Evolutionary conservation across 2,113 vertebrate genomes (phyloP).

Genomic region (Synodontis membranacea): DNA sequence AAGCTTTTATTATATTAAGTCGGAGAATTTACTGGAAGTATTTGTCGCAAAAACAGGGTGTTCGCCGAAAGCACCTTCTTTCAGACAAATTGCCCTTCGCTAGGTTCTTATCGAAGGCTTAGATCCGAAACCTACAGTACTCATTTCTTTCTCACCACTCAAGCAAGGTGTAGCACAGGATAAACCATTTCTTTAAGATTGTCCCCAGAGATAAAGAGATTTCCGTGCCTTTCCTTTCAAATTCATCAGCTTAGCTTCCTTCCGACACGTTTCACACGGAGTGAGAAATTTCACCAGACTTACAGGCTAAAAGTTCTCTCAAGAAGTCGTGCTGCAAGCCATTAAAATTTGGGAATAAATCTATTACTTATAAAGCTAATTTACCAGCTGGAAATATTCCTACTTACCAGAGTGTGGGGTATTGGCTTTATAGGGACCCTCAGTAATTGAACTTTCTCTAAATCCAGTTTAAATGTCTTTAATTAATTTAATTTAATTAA

Average conservation of each 20-base stretch:
- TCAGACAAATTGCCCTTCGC: neutral
- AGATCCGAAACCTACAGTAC: neutral
- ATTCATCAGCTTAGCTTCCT: neutral
- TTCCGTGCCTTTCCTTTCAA: neutral
- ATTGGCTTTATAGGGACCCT: slow-evolving; percentile 23
- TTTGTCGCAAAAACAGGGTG: neutral
- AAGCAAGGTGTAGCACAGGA: neutral
- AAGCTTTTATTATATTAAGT: neutral
- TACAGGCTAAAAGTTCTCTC: neutral
- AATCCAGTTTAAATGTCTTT: slow-evolving; percentile 8
- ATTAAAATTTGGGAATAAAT: neutral
- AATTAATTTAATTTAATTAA: no score
- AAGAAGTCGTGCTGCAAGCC: neutral
- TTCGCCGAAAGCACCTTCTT: neutral
- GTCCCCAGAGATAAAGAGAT: slow-evolving; percentile 12
- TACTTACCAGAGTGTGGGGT: slow-evolving; percentile 12
- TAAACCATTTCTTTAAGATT: neutral
- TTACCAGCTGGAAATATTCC: slow-evolving; percentile 14
- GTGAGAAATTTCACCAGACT: neutral
- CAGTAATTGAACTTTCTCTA: slow-evolving; percentile 9
- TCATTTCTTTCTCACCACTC: neutral
- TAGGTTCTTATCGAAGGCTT: neutral
- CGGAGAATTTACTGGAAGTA: neutral
- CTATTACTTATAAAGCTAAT: slow-evolving; percentile 9
- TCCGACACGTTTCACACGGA: neutral